A percentile compares a stretch with the other conserved stretches of the same genome.
Evolutionary conservation across 2,888 invertebrate species (phyloP).

Genomic region (Philonicus albiceps): DNA sequence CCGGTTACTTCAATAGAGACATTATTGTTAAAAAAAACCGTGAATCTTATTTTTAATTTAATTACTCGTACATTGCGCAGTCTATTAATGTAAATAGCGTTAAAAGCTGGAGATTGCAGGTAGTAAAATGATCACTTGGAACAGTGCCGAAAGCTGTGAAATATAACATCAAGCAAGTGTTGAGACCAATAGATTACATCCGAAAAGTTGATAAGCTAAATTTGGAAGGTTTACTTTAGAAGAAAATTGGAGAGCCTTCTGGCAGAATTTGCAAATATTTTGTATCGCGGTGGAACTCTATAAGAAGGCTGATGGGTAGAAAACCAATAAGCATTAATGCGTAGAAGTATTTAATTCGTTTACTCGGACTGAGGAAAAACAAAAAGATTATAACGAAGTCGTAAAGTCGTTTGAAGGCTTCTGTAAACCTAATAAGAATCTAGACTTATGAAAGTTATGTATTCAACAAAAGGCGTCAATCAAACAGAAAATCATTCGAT

Average conservation of each 20-base stretch:
- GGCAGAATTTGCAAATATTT: constrained; percentile 51
- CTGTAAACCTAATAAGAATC: constrained; percentile 39
- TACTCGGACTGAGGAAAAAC: constrained; percentile 41
- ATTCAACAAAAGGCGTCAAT: background rate
- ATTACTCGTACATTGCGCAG: too few relatives aligned
- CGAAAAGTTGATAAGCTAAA: constrained; percentile 26
- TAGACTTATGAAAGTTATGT: background rate
- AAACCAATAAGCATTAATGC: constrained; percentile 52
- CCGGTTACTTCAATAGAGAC: too few relatives aligned
- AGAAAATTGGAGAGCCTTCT: constrained; percentile 52
- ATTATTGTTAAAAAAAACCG: too few relatives aligned
- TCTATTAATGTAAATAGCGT: background rate
- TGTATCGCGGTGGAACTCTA: constrained; percentile 51
- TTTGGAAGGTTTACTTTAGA: constrained; percentile 44
- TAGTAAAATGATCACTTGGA: constrained; percentile 41
- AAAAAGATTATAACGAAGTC: constrained; percentile 45
- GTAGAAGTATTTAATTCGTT: constrained; percentile 53
- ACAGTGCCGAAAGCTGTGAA: constrained; percentile 40
- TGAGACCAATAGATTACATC: constrained; percentile 43
- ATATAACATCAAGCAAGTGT: constrained; percentile 15
- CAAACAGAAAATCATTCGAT: constrained; percentile 33
- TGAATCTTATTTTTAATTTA: too few relatives aligned
- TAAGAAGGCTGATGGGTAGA: constrained; percentile 48
- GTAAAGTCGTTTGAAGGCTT: constrained; percentile 46
- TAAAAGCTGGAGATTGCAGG: background rate